Conservation (phyloP, 2,113 vertebrate species). For the Oryzias woworae region DNA sequence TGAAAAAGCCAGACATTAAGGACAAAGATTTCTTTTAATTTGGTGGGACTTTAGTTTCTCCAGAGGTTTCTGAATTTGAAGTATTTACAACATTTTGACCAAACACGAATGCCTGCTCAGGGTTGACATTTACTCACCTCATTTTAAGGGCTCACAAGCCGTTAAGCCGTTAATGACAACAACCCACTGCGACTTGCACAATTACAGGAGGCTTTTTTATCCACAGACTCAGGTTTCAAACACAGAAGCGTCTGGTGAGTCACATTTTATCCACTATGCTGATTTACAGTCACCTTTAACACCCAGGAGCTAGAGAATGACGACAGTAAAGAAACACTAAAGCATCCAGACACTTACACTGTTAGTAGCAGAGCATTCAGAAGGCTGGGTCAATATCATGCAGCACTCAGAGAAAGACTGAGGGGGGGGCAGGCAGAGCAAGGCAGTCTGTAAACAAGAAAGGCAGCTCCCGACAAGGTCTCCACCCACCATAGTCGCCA, state of each 20-base stretch:
- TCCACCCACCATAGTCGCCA: slow-evolving; percentile 46
- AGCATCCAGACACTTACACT: slow-evolving; percentile 54
- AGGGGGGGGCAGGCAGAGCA: slow-evolving; percentile 20
- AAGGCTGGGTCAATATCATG: slow-evolving; percentile 63
- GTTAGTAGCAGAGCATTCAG: slow-evolving; percentile 61
- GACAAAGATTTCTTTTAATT: slow-evolving; percentile 18
- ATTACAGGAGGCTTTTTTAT: slow-evolving; percentile 17
- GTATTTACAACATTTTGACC: slow-evolving; percentile 12
- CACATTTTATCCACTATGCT: slow-evolving; percentile 16
- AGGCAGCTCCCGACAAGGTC: slow-evolving; percentile 15
- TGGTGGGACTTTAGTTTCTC: not conserved
- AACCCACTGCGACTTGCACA: not conserved
- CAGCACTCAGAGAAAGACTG: slow-evolving; percentile 58
- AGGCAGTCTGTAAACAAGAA: slow-evolving; percentile 28
- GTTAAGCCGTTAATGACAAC: slow-evolving; percentile 4
- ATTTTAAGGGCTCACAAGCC: slow-evolving; percentile 12
- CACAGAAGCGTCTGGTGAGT: slow-evolving; percentile 20
- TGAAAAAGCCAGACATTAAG: not conserved
- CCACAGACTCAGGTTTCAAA: slow-evolving; percentile 15
- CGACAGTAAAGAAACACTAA: slow-evolving; percentile 56
- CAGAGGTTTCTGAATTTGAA: not conserved
- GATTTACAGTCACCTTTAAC: slow-evolving; percentile 68
- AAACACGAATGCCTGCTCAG: slow-evolving; percentile 6
- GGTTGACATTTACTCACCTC: slow-evolving; percentile 1
- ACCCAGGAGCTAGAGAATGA: slow-evolving; percentile 64